A percentile compares a stretch with the other conserved stretches of the same genome.
Conservation (phyloP, 2,113 vertebrate species). For the Cheilinus undulatus region DNA sequence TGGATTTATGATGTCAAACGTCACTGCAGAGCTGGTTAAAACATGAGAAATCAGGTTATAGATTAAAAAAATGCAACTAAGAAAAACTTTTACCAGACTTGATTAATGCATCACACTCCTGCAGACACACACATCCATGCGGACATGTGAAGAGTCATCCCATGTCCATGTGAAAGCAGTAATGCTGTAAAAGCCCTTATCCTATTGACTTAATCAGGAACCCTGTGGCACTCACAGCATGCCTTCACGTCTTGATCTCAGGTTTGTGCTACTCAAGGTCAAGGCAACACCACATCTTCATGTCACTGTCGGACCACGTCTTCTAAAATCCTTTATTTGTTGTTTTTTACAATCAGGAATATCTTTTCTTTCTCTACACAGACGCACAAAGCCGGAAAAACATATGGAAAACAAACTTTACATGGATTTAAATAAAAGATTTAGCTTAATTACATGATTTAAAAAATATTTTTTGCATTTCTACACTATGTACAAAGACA, state of each 20-base stretch:
- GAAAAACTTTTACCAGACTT: neutral
- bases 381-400: slow-evolving; percentile 43
- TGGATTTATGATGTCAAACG: slow-evolving; percentile 28
- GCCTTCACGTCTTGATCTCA: slow-evolving; percentile 41
- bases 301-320: slow-evolving; percentile 36
- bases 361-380: slow-evolving; percentile 60
- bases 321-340: slow-evolving; percentile 75
- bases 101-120: neutral
- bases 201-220: slow-evolving; percentile 76
- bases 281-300: slow-evolving; percentile 27
- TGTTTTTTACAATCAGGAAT: slow-evolving; percentile 34
- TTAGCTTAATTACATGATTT: slow-evolving; percentile 65
- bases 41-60: neutral
- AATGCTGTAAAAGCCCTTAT: slow-evolving; percentile 80
- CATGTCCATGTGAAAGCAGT: slow-evolving; percentile 76
- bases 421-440: slow-evolving; percentile 61
- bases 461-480: slow-evolving; percentile 42
- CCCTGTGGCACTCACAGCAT: slow-evolving; percentile 52
- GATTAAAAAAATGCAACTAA: slow-evolving; percentile 22
- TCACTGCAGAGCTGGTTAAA: slow-evolving; percentile 22
- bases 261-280: slow-evolving; percentile 54
- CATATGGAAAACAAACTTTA: slow-evolving; percentile 62
- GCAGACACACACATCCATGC: neutral
- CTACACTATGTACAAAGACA: slow-evolving; percentile 84
- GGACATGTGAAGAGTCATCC: slow-evolving; percentile 70